Evolutionary conservation across 2,797 vertebrate species (phyloP).

Genomic region (Danio kyathit): DNA sequence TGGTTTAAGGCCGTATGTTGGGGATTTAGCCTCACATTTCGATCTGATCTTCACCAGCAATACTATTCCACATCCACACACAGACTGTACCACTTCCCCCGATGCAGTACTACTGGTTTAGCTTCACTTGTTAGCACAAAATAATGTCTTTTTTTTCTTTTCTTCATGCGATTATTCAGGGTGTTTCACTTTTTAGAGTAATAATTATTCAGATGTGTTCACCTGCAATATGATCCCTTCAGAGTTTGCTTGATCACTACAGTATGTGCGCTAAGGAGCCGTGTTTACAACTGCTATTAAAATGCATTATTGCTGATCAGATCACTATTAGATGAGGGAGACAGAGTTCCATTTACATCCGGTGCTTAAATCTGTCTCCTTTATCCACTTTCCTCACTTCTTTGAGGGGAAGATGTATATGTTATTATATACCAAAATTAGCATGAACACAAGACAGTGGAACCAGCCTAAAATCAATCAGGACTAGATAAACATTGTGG

Average conservation of each 20-base stretch:
- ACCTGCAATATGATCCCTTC: conserved; percentile 63
- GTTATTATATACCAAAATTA: too few relatives aligned
- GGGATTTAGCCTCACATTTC: conserved; percentile 8
- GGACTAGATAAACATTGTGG: too few relatives aligned
- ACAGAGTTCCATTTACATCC: too few relatives aligned
- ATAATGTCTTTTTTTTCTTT: conserved; percentile 22
- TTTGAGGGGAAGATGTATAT: too few relatives aligned
- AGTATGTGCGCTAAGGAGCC: conserved; percentile 14
- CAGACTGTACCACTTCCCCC: conserved; percentile 38
- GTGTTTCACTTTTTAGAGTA: conserved; percentile 42
- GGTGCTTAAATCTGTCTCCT: too few relatives aligned
- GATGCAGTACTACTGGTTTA: conserved; percentile 47
- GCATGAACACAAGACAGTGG: too few relatives aligned
- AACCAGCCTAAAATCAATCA: too few relatives aligned
- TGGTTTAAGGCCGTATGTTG: background rate
- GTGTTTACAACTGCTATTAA: background rate
- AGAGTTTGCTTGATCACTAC: conserved; percentile 51
- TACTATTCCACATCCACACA: conserved; percentile 40
- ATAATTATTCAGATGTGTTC: conserved; percentile 59
- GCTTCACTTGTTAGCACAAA: conserved; percentile 36
- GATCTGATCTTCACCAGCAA: conserved; percentile 63
- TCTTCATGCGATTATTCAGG: conserved; percentile 39
- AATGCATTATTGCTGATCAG: background rate
- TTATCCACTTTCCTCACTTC: too few relatives aligned
- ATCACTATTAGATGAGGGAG: too few relatives aligned